phyloP scores from a whole-genome alignment of 2,113 vertebrate species.

The Bufo bufo region DNA sequence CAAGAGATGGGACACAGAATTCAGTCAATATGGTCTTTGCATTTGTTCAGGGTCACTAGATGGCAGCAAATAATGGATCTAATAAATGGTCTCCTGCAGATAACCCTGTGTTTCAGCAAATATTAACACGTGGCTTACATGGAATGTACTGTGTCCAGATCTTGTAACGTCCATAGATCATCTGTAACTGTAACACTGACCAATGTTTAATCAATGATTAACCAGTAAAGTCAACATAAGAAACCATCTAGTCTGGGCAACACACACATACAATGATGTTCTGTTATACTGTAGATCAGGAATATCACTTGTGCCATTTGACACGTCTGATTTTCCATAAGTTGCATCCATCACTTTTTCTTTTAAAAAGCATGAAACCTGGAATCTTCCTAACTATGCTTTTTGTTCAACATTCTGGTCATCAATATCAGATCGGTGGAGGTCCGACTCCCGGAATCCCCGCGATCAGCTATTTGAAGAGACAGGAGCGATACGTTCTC shows the following conservation, averaged over 20 bases:
- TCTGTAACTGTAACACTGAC: not conserved
- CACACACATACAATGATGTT: not conserved
- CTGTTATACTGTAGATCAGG: not conserved
- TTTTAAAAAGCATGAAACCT: too few species aligned
- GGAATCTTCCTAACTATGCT: too few species aligned
- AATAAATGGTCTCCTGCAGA: not conserved
- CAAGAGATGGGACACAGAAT: not conserved
- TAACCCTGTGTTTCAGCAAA: not conserved
- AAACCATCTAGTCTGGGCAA: not conserved
- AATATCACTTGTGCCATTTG: too few species aligned
- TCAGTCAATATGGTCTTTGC: not conserved
- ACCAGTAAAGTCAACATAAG: not conserved
- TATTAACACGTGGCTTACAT: not conserved
- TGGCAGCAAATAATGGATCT: slow-evolving; percentile 26
- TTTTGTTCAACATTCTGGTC: too few species aligned
- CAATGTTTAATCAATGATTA: slow-evolving; percentile 4
- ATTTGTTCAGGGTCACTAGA: slow-evolving; percentile 31
- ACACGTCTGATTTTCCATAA: not conserved
- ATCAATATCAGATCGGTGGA: too few species aligned
- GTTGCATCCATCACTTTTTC: not conserved
- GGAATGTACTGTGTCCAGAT: not conserved
- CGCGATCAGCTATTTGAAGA: too few species aligned
- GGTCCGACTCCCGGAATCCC: too few species aligned
- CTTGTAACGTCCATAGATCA: not conserved
- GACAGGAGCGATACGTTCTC: too few species aligned